A percentile compares a stretch with the other conserved stretches of the same genome.
phyloP scores from a whole-genome alignment of 2,888 invertebrate species.

The Apamea monoglypha region DNA sequence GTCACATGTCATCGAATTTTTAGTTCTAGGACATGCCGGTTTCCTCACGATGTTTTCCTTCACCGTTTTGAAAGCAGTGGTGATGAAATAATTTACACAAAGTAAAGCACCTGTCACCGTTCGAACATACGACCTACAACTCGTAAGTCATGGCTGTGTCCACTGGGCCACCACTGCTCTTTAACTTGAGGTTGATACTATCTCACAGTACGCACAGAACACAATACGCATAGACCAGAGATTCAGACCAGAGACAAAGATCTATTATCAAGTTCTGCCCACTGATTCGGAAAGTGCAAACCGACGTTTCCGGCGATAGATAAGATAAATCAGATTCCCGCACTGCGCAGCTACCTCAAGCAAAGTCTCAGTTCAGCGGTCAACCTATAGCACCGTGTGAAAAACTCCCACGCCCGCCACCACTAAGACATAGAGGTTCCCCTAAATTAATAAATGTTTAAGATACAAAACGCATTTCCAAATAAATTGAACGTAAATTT shows the following conservation, averaged over 20 bases:
- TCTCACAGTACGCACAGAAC: background rate
- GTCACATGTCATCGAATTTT: no score
- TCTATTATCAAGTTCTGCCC: conserved; percentile 14
- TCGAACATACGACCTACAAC: no score
- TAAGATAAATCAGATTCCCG: background rate
- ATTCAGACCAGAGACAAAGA: background rate
- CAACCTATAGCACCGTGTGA: no score
- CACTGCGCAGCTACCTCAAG: no score
- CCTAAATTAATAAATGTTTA: background rate
- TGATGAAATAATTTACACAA: no score
- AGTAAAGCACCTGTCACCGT: no score
- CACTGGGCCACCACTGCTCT: no score
- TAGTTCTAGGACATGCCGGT: no score
- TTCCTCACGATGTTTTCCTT: no score
- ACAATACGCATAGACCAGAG: background rate
- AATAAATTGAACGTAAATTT: conserved; percentile 41
- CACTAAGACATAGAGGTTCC: background rate
- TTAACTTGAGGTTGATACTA: background rate
- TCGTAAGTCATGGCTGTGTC: no score
- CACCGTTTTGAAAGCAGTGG: no score
- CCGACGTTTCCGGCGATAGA: background rate
- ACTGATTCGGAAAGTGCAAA: conserved; percentile 22
- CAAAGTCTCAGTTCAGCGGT: no score
- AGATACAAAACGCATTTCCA: background rate
- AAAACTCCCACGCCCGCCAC: background rate